Evolutionary conservation across 2,113 vertebrate species (phyloP), one percentile per base, ranked within the genome.

Genomic region (Reinhardtius hippoglossoides): DNA sequence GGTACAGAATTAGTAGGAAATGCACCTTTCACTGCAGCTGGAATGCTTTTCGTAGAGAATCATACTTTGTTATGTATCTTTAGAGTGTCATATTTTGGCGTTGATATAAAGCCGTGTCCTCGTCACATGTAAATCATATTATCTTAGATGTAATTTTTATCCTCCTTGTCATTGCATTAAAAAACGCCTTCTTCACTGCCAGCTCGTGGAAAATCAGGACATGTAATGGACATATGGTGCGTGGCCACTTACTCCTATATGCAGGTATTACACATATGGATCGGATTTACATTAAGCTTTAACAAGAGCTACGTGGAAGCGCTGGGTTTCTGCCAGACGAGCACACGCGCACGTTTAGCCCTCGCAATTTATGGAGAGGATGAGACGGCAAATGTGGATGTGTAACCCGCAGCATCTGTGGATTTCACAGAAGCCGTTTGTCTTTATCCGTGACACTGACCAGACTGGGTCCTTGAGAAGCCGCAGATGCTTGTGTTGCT

Each of bases 191-290:
- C 90, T 89, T 87, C 71, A 86, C 0, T 20, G 56, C 9, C 85
- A 89, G 88, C 46, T 67, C 88, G 89, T 90, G 84, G 61, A 84
- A 46, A 92, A 92, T 93, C 65, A 15, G 71, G 23, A 74, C 72
- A 56, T 81, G 61, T 65, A 10, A 65, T 58, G 66, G 71, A 89
- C 91, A 91, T 90, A 84, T 89, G 91, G 75, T 9, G 69, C 44
- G n/a, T 55, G 46, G 70, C 74, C 82, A 76, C 81, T 88, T 73
- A 42, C 37, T 79, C 67, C 67, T 23, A 20, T 72, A 67, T 71
- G 79, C 87, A 88, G 83, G 27, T 90, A 86, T 91, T 84, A 88
- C 67, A 84, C 82, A 67, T 79, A 78, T 82, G 71, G 59, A 48
- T 67, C 61, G 67, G 88, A 90, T 91, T 90, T 80, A 84, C 70